phyloP scores from a whole-genome alignment of 1,140 invertebrate genomes.

The Argopecten irradians region DNA sequence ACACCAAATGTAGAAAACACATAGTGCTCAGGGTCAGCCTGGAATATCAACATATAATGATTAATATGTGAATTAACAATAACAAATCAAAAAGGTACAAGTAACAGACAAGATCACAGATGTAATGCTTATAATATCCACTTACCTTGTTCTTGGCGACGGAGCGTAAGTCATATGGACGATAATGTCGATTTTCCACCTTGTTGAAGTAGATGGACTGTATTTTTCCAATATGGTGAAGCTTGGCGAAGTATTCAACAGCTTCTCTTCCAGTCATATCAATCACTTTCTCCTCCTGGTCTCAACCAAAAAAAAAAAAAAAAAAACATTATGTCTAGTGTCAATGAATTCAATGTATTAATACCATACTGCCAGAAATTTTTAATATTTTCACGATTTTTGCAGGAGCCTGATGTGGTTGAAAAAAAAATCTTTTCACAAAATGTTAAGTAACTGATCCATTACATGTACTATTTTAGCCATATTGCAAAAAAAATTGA shows the following conservation, averaged over 20 bases:
- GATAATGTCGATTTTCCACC: constrained; percentile 66
- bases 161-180: constrained; percentile 73
- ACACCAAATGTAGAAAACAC: constrained; percentile 77
- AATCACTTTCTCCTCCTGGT: constrained; percentile 63
- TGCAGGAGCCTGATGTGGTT: too few species aligned
- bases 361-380: too few species aligned
- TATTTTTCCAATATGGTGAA: constrained; percentile 72
- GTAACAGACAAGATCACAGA: background rate
- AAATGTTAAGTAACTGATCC: too few species aligned
- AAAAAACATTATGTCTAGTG: too few species aligned
- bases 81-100: background rate
- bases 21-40: constrained; percentile 72
- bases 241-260: constrained; percentile 72
- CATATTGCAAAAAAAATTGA: too few species aligned
- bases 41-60: constrained; percentile 12
- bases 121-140: background rate
- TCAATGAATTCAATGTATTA: too few species aligned
- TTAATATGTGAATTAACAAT: background rate
- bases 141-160: constrained; percentile 72
- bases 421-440: too few species aligned
- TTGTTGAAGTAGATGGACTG: constrained; percentile 75
- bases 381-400: too few species aligned
- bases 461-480: too few species aligned
- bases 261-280: constrained; percentile 74
- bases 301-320: too few species aligned